Evolutionary conservation across 1,140 invertebrate species (phyloP), one percentile per base, ranked within the genome.

Genomic region (Drosophila teissieri): DNA sequence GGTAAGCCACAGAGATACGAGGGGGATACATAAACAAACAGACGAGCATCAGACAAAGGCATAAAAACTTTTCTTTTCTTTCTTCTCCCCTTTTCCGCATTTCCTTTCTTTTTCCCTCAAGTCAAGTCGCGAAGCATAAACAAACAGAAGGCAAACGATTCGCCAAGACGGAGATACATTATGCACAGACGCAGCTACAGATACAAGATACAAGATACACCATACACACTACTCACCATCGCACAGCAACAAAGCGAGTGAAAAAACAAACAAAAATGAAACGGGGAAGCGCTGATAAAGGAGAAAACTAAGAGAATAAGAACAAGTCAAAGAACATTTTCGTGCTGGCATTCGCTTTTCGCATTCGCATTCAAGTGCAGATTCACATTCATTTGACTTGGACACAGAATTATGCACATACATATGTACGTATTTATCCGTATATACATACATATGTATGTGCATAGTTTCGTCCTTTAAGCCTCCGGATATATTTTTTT

Each of bases 141-240:
- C 57, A 77, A 78, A 78, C 82, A 70, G 70, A 54, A 54, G 73
- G 80, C 64, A 68, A 82, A 69, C 75, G 64, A 77, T 82, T 73
- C 69, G 60, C 69, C 74, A 88, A 68, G 73, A 34, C 76, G 65
- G 39, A 78, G 73, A 78, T 85, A 85, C 83, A 85, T 85, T 88
- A 85, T 88, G 82, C 78, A 78, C 83, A 86, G 83, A 74, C 83
- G 69, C 63, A 62, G 60, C 55, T 61, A 62, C 58, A 76, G 73
- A 76, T 60, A 76, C 72, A 62, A 72, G 65, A 70, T 70, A 70
- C 67, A 39, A 76, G 73, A 76, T 67, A 76, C 73, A 62, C 60
- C 54, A 61, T 31, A 40, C 40, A 44, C 15, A 44, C 42, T 45
- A 45, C 15, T 15, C 40, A 17, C 40, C 19, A 45, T 19, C 15